Evolutionary conservation across 2,888 invertebrate species (phyloP).

Genomic region (Eugnorisma glareosa): DNA sequence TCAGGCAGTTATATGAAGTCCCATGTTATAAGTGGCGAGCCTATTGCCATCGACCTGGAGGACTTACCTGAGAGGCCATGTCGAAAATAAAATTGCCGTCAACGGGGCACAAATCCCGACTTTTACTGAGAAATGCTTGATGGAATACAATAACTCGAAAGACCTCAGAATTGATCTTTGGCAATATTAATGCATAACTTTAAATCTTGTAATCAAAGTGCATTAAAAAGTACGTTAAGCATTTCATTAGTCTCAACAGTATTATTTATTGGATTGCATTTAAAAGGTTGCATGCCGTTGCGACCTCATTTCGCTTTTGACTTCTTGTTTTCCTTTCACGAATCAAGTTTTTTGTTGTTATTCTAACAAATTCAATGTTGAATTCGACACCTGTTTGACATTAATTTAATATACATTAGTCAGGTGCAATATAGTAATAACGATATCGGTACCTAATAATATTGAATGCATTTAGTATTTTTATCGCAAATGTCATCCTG

Average conservation of each 20-base stretch:
- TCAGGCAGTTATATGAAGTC: not conserved
- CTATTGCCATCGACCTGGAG: not conserved
- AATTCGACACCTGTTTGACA: conserved; percentile 17
- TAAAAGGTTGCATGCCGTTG: conserved; percentile 45
- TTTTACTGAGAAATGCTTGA: not conserved
- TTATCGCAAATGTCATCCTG: conserved; percentile 36
- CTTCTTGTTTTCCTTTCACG: conserved; percentile 57
- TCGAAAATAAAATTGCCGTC: too few species aligned
- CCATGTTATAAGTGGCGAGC: not conserved
- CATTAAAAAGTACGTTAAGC: conserved; percentile 8
- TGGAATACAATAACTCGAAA: not conserved
- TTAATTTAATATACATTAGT: conserved; percentile 11
- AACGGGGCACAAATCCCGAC: too few species aligned
- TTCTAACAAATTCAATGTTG: conserved; percentile 24
- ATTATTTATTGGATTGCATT: conserved; percentile 46
- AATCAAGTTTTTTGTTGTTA: conserved; percentile 39
- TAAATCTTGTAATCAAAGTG: conserved; percentile 13
- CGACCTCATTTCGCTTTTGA: conserved; percentile 56
- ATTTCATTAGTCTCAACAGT: conserved; percentile 27
- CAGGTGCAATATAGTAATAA: conserved; percentile 5
- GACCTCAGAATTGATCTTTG: not conserved
- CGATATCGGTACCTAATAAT: not conserved
- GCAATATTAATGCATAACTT: not conserved
- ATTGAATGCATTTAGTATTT: conserved; percentile 17
- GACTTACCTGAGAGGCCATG: too few species aligned